These are phyloP conservation scores for Sebastes nivosus DNA, from an alignment of 2,797 vertebrate genomes.

Conservation along the genomic window DNA sequence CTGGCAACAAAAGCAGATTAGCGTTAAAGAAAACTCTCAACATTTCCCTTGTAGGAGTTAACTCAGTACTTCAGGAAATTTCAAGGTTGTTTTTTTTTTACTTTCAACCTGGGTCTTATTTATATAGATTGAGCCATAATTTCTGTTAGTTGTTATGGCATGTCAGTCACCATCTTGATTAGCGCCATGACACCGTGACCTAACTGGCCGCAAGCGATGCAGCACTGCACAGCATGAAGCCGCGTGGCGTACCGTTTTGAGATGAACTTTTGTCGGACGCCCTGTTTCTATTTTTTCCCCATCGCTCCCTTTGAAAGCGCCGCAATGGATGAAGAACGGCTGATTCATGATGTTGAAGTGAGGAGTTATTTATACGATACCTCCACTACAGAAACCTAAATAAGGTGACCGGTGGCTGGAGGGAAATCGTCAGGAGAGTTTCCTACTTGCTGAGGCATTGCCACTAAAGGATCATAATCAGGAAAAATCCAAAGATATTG, in stretches of 20 bases:
- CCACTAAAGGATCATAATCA: not conserved
- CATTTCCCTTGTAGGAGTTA: not conserved
- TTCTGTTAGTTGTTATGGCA: not conserved
- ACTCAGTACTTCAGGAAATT: not conserved
- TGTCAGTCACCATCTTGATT: no score
- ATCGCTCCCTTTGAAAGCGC: no score
- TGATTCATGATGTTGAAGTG: no score
- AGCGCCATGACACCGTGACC: fast-evolving
- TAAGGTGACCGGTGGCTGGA: no score
- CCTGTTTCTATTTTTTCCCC: no score
- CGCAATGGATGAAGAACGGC: fast-evolving
- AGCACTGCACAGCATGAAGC: no score
- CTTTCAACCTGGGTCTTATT: not conserved
- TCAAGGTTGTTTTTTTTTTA: not conserved
- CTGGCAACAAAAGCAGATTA: not conserved
- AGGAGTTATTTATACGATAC: no score
- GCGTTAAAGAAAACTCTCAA: not conserved
- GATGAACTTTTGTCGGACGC: no score
- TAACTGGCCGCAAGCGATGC: no score
- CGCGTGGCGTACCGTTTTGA: no score
- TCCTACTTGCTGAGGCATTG: not conserved
- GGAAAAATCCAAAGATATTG: not conserved
- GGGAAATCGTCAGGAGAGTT: no score
- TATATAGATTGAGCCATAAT: not conserved
- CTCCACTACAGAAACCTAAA: no score